Conservation (phyloP, 2,113 vertebrate species). For the Hippocampus barbouri region DNA sequence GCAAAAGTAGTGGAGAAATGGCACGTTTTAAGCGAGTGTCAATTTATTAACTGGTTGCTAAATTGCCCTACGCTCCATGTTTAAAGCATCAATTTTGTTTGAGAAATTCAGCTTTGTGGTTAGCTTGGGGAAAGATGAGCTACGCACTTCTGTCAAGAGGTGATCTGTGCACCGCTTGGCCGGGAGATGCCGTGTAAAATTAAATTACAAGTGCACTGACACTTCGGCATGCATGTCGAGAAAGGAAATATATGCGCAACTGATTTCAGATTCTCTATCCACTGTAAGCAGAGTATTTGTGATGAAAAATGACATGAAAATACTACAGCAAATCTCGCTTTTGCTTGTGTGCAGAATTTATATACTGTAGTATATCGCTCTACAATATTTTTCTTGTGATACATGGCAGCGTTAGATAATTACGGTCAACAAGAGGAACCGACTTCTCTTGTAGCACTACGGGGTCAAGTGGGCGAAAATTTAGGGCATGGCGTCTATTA, state of each 20-base stretch:
- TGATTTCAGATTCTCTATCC: slow-evolving; percentile 49
- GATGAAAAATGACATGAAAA: background rate
- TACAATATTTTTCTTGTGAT: no score
- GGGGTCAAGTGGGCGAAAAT: no score
- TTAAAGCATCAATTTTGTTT: slow-evolving; percentile 48
- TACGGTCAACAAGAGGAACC: no score
- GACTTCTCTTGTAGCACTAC: no score
- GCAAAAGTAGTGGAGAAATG: slow-evolving; percentile 22
- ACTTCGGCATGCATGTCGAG: slow-evolving; percentile 54
- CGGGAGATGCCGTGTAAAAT: slow-evolving; percentile 57
- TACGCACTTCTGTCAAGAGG: slow-evolving; percentile 54
- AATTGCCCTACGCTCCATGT: slow-evolving; percentile 30
- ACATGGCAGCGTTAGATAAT: no score
- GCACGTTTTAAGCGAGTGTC: slow-evolving; percentile 28
- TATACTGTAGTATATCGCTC: background rate
- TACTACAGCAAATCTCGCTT: background rate
- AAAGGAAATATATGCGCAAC: slow-evolving; percentile 37
- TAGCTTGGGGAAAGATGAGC: slow-evolving; percentile 60
- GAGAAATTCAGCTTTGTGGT: slow-evolving; percentile 47
- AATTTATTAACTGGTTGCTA: slow-evolving; percentile 46
- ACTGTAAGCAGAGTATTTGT: slow-evolving; percentile 11
- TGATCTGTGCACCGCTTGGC: slow-evolving; percentile 64
- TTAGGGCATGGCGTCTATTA: no score
- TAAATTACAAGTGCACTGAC: slow-evolving; percentile 64
- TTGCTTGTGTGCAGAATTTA: background rate